Conservation (phyloP, 2,888 invertebrate species). For the Magallana nippona region DNA sequence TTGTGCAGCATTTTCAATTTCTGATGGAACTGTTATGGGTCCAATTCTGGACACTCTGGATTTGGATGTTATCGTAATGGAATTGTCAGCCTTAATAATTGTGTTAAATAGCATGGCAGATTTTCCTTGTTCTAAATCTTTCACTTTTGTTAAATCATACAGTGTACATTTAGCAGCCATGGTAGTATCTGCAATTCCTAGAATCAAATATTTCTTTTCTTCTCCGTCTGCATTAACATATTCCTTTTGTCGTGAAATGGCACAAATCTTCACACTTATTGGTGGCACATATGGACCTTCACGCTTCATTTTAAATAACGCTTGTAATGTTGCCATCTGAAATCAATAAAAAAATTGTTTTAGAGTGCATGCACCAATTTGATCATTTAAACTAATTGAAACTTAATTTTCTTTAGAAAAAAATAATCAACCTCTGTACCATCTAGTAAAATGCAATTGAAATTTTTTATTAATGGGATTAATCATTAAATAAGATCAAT, state of each 20-base stretch:
- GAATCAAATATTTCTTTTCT: background rate
- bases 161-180: background rate
- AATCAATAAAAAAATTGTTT: background rate
- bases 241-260: background rate
- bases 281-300: background rate
- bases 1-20: background rate
- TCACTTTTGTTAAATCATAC: background rate
- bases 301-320: background rate
- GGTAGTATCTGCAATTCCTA: background rate
- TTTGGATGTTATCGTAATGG: background rate
- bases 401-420: too few species aligned
- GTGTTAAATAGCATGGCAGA: background rate
- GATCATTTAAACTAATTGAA: too few species aligned
- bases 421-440: too few species aligned
- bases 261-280: background rate
- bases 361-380: background rate
- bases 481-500: too few species aligned
- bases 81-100: background rate
- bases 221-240: background rate
- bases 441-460: background rate
- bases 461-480: background rate
- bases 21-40: background rate
- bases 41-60: background rate
- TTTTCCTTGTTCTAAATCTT: too few species aligned
- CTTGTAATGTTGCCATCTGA: conserved; percentile 9